These are phyloP conservation scores for Heliocidaris tuberculata DNA, from an alignment of 35 echinoderm and acorn worm genomes.

Conservation along the genomic window DNA sequence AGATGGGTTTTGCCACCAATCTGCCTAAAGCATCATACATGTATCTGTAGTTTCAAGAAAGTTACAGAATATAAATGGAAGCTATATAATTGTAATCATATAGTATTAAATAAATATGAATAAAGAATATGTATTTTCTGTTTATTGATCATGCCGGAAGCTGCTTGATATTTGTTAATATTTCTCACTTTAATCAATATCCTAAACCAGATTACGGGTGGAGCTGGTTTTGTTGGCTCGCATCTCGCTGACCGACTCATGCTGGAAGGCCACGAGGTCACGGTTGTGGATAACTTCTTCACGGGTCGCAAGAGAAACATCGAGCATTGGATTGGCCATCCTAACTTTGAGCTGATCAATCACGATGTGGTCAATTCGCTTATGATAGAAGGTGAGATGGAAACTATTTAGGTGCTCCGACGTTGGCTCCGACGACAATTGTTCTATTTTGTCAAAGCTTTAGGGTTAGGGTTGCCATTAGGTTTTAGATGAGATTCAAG, in stretches of 20 bases:
- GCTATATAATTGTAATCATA: background rate
- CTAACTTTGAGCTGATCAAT: constrained; percentile 94
- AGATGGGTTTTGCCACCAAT: too few relatives aligned
- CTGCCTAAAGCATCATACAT: background rate
- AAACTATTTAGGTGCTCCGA: background rate
- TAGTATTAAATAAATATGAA: background rate
- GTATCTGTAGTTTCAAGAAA: too few relatives aligned
- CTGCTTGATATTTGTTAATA: background rate
- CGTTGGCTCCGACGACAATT: too few relatives aligned
- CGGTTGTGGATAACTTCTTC: constrained; percentile 96
- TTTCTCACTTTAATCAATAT: background rate
- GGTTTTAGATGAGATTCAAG: too few relatives aligned
- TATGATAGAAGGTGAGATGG: constrained; percentile 78
- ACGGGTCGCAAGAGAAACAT: constrained; percentile 89
- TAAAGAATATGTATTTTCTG: background rate
- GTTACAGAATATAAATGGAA: background rate
- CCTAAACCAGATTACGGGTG: constrained; percentile 76
- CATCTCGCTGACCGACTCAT: constrained; percentile 82
- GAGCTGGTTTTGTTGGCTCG: constrained; percentile 90
- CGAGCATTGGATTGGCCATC: constrained; percentile 94
- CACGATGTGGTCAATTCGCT: constrained; percentile 94
- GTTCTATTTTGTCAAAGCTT: too few relatives aligned
- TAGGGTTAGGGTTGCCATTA: too few relatives aligned
- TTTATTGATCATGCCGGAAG: background rate
- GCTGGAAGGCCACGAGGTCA: constrained; percentile 92